phyloP scores from a whole-genome alignment of 2,113 vertebrate genomes.

The Nerophis ophidion region DNA sequence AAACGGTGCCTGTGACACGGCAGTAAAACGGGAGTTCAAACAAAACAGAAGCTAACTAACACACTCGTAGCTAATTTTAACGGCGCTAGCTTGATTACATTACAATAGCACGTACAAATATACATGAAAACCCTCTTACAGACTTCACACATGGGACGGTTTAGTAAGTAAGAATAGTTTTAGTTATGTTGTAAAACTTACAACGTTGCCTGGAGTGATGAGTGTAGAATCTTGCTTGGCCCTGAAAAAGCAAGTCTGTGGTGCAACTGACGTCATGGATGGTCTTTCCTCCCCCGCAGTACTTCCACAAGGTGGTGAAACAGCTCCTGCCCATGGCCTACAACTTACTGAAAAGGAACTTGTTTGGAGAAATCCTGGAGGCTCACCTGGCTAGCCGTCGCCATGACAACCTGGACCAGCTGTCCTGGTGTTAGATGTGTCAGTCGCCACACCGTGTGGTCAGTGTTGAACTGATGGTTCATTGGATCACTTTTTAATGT shows the following conservation, averaged over 20 bases:
- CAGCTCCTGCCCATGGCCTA: conserved; percentile 92
- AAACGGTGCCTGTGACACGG: too few species aligned
- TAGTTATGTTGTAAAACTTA: too few species aligned
- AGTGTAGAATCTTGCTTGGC: too few species aligned
- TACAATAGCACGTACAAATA: too few species aligned
- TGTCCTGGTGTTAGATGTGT: conserved; percentile 63
- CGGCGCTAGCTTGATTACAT: too few species aligned
- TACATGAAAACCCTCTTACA: too few species aligned
- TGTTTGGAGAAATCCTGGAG: conserved; percentile 88
- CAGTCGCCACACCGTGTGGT: conserved; percentile 33
- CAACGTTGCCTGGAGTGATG: too few species aligned
- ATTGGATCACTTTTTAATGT: conserved; percentile 52
- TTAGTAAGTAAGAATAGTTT: too few species aligned
- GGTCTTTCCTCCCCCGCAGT: conserved; percentile 64
- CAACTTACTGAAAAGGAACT: conserved; percentile 81
- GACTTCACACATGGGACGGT: too few species aligned
- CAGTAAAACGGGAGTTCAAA: too few species aligned
- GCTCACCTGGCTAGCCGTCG: conserved; percentile 79
- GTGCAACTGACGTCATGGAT: background rate
- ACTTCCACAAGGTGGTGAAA: conserved; percentile 90
- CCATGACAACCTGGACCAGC: conserved; percentile 76
- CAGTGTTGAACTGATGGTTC: conserved; percentile 40
- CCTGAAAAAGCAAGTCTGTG: background rate
- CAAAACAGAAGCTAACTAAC: too few species aligned
- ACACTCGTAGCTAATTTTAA: too few species aligned